Percentiles rank a stretch among this genome's conserved stretches.
These are phyloP conservation scores for Panzeria rudis DNA, from an alignment of 2,888 invertebrate genomes.

Conservation along the genomic window DNA sequence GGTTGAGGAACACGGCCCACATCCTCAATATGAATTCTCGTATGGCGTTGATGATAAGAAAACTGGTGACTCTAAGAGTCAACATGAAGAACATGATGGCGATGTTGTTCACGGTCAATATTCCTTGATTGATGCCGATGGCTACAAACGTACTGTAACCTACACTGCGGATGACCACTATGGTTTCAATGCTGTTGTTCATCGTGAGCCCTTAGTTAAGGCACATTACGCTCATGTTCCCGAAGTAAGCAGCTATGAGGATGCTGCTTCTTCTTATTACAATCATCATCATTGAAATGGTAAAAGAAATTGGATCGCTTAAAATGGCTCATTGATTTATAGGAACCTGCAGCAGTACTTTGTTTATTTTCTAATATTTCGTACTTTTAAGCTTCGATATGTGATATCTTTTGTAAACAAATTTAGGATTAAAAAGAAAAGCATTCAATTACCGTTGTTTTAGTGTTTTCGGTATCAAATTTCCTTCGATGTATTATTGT, in stretches of 20 bases:
- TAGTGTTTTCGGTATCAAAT: too few relatives aligned
- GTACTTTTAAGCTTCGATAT: slow-evolving; percentile 25
- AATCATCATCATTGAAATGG: slow-evolving; percentile 27
- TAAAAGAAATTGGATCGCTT: background rate
- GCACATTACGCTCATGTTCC: slow-evolving; percentile 73
- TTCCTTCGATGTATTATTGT: too few relatives aligned
- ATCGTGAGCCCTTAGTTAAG: slow-evolving; percentile 74
- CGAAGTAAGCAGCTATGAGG: slow-evolving; percentile 69
- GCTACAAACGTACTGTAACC: slow-evolving; percentile 77
- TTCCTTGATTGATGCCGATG: slow-evolving; percentile 81
- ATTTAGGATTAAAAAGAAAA: background rate
- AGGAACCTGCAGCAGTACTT: slow-evolving; percentile 67
- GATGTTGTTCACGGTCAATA: slow-evolving; percentile 82
- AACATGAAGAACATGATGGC: slow-evolving; percentile 81
- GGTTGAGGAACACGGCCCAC: slow-evolving; percentile 80
- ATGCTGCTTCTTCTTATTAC: slow-evolving; percentile 45
- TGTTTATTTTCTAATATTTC: slow-evolving; percentile 30
- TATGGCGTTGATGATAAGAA: slow-evolving; percentile 80
- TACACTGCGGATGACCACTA: slow-evolving; percentile 76
- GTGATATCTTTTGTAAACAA: slow-evolving; percentile 37
- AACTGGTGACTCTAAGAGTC: slow-evolving; percentile 82
- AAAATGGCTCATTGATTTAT: background rate
- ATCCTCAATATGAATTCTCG: slow-evolving; percentile 81
- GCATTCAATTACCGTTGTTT: background rate
- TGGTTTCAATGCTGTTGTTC: slow-evolving; percentile 77